These are phyloP conservation scores for Noturus placidus DNA, from an alignment of 2,113 vertebrate species.

Conservation along the genomic window DNA sequence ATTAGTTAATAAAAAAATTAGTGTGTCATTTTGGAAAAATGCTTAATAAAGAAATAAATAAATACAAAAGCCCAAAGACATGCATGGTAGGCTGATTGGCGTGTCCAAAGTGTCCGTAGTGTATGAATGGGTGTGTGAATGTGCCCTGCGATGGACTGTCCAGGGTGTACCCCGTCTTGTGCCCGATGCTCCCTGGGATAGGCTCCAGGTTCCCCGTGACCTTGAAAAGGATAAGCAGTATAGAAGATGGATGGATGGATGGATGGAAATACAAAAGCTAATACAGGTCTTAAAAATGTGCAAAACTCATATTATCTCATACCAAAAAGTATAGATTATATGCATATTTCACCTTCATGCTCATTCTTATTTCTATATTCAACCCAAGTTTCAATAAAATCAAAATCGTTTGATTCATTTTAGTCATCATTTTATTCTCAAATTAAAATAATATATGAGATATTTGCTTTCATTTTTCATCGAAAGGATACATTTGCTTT, in stretches of 20 bases:
- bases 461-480: background rate
- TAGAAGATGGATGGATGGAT: too few relatives aligned
- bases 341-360: background rate
- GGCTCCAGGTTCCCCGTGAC: too few relatives aligned
- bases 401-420: background rate
- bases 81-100: too few relatives aligned
- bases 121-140: too few relatives aligned
- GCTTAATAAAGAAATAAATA: background rate
- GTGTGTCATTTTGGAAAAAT: background rate
- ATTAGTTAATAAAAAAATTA: background rate
- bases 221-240: too few relatives aligned
- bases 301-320: background rate
- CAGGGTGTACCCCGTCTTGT: too few relatives aligned
- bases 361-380: background rate
- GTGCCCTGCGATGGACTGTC: too few relatives aligned
- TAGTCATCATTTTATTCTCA: background rate
- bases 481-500: background rate
- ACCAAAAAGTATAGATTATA: background rate
- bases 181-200: too few relatives aligned
- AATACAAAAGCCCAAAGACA: too few relatives aligned
- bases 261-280: background rate
- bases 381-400: background rate
- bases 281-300: background rate
- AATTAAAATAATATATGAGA: background rate
- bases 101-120: too few relatives aligned